A percentile compares a stretch with the other conserved stretches of the same genome.
These are phyloP conservation scores for Melospiza melodia DNA, from an alignment of 2,113 vertebrate genomes.

Conservation along the genomic window DNA sequence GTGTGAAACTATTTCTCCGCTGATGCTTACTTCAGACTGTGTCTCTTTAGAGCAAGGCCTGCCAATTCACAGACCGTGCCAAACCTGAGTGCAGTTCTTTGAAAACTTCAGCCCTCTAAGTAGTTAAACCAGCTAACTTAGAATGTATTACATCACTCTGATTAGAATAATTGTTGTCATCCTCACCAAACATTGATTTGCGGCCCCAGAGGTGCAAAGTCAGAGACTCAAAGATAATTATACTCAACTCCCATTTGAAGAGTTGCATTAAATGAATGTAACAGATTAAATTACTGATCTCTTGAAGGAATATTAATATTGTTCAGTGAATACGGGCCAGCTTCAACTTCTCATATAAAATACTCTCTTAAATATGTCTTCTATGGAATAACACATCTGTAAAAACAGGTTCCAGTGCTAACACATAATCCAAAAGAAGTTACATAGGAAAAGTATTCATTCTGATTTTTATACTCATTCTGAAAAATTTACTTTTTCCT, in stretches of 20 bases:
- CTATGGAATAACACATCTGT: not conserved
- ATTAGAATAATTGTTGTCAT: not conserved
- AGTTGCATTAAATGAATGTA: slow-evolving; percentile 23
- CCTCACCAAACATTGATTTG: not conserved
- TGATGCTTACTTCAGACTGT: not conserved
- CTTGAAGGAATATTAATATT: not conserved
- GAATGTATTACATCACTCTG: not conserved
- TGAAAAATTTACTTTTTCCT: not conserved
- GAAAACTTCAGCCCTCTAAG: not conserved
- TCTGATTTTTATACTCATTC: not conserved
- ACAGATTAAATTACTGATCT: slow-evolving; percentile 34
- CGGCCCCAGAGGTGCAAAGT: not conserved
- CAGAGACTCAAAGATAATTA: slow-evolving; percentile 32
- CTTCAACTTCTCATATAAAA: not conserved
- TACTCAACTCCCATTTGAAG: slow-evolving; percentile 1
- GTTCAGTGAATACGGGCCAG: not conserved
- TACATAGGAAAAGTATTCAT: not conserved
- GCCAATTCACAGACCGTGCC: not conserved
- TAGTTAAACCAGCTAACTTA: not conserved
- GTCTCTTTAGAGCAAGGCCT: not conserved
- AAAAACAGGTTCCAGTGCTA: not conserved
- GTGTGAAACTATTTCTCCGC: not conserved
- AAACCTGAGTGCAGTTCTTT: not conserved
- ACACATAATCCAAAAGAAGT: not conserved
- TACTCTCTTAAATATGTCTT: not conserved